phyloP scores from a whole-genome alignment of 2,888 invertebrate species.

The Celastrina argiolus region DNA sequence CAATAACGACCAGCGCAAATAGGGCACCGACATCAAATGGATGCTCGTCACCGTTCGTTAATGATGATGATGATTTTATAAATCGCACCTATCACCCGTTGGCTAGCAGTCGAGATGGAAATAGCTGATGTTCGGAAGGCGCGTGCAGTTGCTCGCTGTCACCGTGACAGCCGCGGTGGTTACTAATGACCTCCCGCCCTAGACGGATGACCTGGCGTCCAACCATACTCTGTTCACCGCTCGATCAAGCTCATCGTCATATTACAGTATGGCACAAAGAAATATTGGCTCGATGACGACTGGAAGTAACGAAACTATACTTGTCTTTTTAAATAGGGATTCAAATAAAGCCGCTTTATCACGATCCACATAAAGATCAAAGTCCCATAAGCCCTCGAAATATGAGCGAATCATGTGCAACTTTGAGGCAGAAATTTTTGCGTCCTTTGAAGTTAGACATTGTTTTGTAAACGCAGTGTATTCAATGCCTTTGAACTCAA shows the following conservation, averaged over 20 bases:
- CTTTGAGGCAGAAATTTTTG: background rate
- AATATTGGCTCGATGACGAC: too few species aligned
- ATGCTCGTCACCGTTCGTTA: background rate
- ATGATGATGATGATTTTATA: background rate
- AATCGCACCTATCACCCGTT: background rate
- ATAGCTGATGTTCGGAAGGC: conserved; percentile 29
- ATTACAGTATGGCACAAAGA: too few species aligned
- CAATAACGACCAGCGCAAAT: background rate
- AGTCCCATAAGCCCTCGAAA: background rate
- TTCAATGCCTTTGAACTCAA: background rate
- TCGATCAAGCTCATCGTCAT: background rate
- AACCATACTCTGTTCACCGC: conserved; percentile 47
- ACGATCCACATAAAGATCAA: background rate
- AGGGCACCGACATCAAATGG: background rate
- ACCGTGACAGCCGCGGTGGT: conserved; percentile 62
- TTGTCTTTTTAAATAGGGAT: too few species aligned
- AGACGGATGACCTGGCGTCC: conserved; percentile 54
- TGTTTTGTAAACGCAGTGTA: background rate
- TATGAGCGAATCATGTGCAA: background rate
- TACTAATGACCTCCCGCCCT: conserved; percentile 62
- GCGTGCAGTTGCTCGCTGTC: conserved; percentile 58
- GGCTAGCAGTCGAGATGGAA: background rate
- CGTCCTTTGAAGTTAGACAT: background rate
- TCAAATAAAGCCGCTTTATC: too few species aligned
- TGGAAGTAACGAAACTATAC: too few species aligned